Base-by-base conservation (phyloP, 2,797 vertebrate genomes). In the Chelon labrosus region DNA sequence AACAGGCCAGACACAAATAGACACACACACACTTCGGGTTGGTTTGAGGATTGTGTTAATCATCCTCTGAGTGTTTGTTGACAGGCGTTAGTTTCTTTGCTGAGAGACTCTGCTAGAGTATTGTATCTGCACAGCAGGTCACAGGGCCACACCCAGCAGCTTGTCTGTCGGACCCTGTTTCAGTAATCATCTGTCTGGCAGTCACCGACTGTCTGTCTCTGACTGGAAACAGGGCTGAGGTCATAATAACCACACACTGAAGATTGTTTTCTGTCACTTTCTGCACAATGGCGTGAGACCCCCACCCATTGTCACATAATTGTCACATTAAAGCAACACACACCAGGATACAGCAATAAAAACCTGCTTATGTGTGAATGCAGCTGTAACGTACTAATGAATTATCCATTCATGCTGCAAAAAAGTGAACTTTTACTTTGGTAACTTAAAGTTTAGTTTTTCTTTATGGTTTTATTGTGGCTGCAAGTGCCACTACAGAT, bases 121-220 rank as follows among this genome's bases (percentile, higher is more conserved):
- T 96, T 97, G 95, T 96, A 84, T 84, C 82, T 47, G 84, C 95
- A 81, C 95, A 83, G 91, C 93, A 95, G 96, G 95, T 83, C 90
- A 83, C 65, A 38, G 82, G 79, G 90, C 87, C 90, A 85, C 78
- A 88, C 88, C 85, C 86, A 74, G 70, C 64, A 10, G 37, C 79
- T 75, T 73, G 85, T 37, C 84, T 77, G 60, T 80, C 73, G 70
- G 74, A 75, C 84, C 80, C 65, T 67, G 85, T 80, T 79, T 4
- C 82, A 77, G 64, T 71, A 57, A 79, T 83, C 79, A 65, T 50
- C 64, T 80, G 85, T 84, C 82, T 85, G 79, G 10, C 27, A 22
- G 44, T 50, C 69, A 35, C 46, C 19, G 51, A 63, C 75, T 77
- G 73, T 75, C 69, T 79, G 67, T 61, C 56, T 71, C 64, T 42